Evolutionary conservation across 2,888 invertebrate genomes (phyloP), one percentile per base, ranked within the genome.

Genomic region (Melitaea athalia): DNA sequence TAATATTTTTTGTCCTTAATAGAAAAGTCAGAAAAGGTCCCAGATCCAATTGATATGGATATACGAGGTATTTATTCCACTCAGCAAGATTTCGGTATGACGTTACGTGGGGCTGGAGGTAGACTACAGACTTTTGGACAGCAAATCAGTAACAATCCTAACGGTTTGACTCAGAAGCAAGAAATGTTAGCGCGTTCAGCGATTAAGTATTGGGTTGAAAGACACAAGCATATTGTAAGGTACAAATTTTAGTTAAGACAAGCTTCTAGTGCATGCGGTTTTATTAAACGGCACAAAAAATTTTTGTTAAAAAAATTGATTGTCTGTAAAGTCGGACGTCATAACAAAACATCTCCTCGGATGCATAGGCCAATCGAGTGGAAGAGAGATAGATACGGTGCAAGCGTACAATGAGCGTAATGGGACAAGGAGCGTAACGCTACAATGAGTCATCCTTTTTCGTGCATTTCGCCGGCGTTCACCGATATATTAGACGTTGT

Each of bases 131-230:
- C 93, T 55, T 95, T 96, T 76, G 94, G 82, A 0, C 77, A 80
- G 61, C 72, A 73, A 1, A 93, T 93, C 12, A 3, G 5, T 0
- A 96, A 78, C 31, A 92, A 97, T 74, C 97, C 97, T 0, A 97
- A 97, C 75, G 97, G 97, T 0, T 87, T 97, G 62, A 95, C 95
- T 0, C 95, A 95, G 83, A 97, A 97, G 80, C 97, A 97, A 80
- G 97, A 97, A 85, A 93, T 97, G 90, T 93, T 97, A 87, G 97
- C 97, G 1, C 93, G 97, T 74, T 97, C 97, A 45, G 97, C 97
- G 17, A 97, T 97, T 78, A 97, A 97, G 79, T 97, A 97, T 81
- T 97, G 97, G 97, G 97, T 97, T 42, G 97, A 97, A 80, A 91
- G 97, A 50, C 97, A 97, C 83, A 97, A 97, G 87, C 97, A 97